A percentile compares a stretch with the other conserved stretches of the same genome.
Evolutionary conservation across 1,140 invertebrate genomes (phyloP).

Genomic region (Platorchestia sp.): DNA sequence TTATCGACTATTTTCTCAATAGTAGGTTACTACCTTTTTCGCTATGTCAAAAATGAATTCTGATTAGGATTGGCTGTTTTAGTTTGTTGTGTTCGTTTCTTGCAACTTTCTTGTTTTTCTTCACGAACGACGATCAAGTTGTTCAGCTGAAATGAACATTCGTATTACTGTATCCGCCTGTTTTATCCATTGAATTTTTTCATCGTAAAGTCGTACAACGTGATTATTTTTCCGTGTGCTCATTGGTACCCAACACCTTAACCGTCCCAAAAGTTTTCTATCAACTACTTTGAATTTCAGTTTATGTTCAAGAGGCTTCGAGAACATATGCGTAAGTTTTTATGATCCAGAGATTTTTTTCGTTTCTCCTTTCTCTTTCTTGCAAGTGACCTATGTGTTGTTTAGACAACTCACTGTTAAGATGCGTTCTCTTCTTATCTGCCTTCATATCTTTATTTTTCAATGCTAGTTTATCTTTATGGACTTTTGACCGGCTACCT

Average conservation of each 20-base stretch:
- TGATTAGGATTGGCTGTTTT: not conserved
- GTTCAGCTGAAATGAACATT: not conserved
- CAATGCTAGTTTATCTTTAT: not conserved
- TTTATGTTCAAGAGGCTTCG: not conserved
- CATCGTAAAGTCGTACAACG: not conserved
- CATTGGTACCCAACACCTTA: not conserved
- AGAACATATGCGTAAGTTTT: not conserved
- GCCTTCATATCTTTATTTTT: not conserved
- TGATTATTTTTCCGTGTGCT: not conserved
- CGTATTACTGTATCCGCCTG: not conserved
- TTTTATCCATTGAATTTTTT: not conserved
- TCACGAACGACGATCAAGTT: not conserved
- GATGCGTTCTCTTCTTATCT: not conserved
- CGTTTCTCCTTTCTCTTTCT: not conserved
- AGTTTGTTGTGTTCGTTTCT: not conserved
- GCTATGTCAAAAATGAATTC: too few relatives aligned
- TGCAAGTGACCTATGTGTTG: not conserved
- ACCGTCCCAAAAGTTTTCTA: not conserved
- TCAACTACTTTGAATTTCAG: not conserved
- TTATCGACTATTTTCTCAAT: not conserved
- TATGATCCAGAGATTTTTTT: not conserved
- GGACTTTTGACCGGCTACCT: not conserved
- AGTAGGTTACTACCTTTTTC: not conserved
- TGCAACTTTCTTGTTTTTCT: not conserved
- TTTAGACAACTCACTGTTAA: not conserved